Percentiles rank a stretch among this genome's conserved stretches.
Conservation (phyloP, 1,140 invertebrate species). For the Araneus ventricosus region DNA sequence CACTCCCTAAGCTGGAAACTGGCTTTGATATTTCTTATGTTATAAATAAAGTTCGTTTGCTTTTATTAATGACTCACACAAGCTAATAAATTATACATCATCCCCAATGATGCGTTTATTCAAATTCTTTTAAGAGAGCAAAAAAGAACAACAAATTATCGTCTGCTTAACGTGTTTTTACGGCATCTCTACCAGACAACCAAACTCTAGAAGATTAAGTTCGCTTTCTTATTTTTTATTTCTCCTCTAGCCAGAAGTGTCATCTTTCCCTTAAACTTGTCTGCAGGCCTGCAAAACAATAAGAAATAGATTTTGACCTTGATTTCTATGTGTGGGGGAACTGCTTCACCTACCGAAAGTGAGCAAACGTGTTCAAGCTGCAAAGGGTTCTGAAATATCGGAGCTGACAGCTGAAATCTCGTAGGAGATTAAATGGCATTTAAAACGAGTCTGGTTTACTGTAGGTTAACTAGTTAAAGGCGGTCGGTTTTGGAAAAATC, state of each 20-base stretch:
- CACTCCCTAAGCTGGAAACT: background rate
- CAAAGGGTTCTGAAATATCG: background rate
- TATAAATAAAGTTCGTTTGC: background rate
- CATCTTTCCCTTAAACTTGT: constrained; percentile 6
- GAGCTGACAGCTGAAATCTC: background rate
- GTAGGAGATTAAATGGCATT: constrained; percentile 9
- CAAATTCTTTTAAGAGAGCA: background rate
- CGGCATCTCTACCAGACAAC: background rate
- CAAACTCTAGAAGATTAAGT: background rate
- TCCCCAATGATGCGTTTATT: background rate
- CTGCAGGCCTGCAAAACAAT: background rate
- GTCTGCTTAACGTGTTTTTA: background rate
- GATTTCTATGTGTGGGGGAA: constrained; percentile 5
- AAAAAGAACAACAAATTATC: background rate
- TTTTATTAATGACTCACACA: background rate
- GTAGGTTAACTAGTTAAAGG: constrained; percentile 1
- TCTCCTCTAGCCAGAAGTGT: background rate
- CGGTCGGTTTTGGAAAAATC: background rate
- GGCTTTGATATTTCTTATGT: background rate
- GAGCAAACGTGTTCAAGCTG: background rate
- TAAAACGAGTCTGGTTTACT: background rate
- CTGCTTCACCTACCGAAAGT: background rate
- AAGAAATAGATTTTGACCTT: constrained; percentile 28
- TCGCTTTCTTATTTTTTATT: background rate
- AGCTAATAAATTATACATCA: constrained; percentile 7